Percentiles rank a stretch among this genome's conserved stretches.
Evolutionary conservation across 2,888 invertebrate genomes (phyloP).

Genomic region (Drosophila peninsularis): DNA sequence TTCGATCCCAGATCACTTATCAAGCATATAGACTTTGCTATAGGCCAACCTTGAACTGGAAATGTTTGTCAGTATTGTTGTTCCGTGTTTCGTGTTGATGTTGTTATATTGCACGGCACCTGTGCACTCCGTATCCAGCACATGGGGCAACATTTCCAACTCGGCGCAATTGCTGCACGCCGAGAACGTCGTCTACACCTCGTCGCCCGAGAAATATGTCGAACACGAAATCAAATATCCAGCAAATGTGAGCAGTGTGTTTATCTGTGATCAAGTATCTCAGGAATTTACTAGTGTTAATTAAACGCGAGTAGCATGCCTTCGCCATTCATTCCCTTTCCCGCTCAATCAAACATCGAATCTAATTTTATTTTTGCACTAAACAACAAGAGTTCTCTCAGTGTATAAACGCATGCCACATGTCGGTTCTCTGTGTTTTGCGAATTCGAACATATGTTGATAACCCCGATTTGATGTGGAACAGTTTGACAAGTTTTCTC

Average conservation of each 20-base stretch:
- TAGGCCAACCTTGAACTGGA: slow-evolving; percentile 21
- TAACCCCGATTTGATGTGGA: slow-evolving; percentile 2
- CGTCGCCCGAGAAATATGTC: slow-evolving; percentile 80
- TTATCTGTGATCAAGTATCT: not conserved
- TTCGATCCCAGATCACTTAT: slow-evolving; percentile 15
- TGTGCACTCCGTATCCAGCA: slow-evolving; percentile 77
- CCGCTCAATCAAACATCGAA: not conserved
- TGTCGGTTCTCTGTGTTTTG: not conserved
- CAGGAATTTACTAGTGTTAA: slow-evolving; percentile 1
- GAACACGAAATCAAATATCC: slow-evolving; percentile 81
- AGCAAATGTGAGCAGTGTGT: slow-evolving; percentile 74
- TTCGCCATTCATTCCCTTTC: not conserved
- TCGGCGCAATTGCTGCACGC: slow-evolving; percentile 81
- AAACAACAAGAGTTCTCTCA: not conserved
- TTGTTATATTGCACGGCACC: slow-evolving; percentile 64
- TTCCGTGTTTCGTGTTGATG: slow-evolving; percentile 39
- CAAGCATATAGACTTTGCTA: not conserved
- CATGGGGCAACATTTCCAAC: slow-evolving; percentile 82
- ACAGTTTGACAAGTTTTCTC: slow-evolving; percentile 5
- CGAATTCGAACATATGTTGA: not conserved
- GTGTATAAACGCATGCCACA: slow-evolving; percentile 6
- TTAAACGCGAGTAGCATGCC: slow-evolving; percentile 3
- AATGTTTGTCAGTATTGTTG: slow-evolving; percentile 25
- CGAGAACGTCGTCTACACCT: slow-evolving; percentile 78
- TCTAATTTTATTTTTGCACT: not conserved